Percentiles rank a stretch among this genome's conserved stretches.
phyloP scores from a whole-genome alignment of 2,888 invertebrate species.

The Hemicrepidius hirtus region DNA sequence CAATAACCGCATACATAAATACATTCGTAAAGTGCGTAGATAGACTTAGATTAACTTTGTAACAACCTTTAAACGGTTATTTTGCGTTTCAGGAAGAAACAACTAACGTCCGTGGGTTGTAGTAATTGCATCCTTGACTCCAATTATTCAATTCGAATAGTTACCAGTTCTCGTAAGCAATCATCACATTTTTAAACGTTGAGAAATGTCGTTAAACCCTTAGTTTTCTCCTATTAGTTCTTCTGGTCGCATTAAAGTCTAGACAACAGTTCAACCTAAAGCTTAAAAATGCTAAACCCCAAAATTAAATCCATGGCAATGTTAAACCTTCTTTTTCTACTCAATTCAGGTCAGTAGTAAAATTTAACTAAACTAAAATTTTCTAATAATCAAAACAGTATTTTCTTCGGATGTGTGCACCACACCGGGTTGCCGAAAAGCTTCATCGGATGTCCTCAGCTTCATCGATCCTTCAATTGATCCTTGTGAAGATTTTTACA shows the following conservation, averaged over 20 bases:
- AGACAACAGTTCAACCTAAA: too few relatives aligned
- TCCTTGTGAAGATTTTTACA: constrained; percentile 86
- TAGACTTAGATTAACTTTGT: too few relatives aligned
- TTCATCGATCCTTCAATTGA: constrained; percentile 81
- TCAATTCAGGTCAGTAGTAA: neutral
- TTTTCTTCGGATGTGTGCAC: constrained; percentile 60
- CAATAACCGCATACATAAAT: too few relatives aligned
- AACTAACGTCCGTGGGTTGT: neutral
- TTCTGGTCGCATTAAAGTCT: too few relatives aligned
- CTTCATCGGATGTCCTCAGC: constrained; percentile 80
- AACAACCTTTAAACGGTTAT: neutral
- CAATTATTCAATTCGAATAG: constrained; percentile 14
- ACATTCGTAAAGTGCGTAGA: too few relatives aligned
- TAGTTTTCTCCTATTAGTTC: too few relatives aligned
- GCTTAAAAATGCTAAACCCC: too few relatives aligned
- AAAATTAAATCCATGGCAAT: too few relatives aligned
- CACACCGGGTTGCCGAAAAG: constrained; percentile 83
- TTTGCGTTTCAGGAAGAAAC: constrained; percentile 13
- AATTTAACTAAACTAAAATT: neutral
- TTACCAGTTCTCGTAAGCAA: neutral
- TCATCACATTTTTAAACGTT: too few relatives aligned
- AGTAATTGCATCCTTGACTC: constrained; percentile 21
- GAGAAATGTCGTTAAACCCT: too few relatives aligned
- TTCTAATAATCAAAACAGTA: neutral
- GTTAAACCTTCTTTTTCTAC: neutral